These are phyloP conservation scores for Scleropages formosus DNA, from an alignment of 2,797 vertebrate species.

Conservation along the genomic window DNA sequence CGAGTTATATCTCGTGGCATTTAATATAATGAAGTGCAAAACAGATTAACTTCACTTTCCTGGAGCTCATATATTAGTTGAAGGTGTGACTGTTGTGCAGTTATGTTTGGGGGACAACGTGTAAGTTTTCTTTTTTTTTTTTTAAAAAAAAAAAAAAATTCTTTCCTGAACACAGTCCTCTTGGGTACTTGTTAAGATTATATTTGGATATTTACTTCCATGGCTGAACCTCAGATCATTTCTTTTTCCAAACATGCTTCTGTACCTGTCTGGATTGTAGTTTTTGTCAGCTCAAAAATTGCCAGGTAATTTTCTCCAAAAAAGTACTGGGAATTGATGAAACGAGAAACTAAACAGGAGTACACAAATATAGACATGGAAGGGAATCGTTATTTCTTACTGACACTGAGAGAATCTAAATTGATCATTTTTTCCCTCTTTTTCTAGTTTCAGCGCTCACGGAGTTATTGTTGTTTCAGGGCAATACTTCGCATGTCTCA, in stretches of 20 bases:
- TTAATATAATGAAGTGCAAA: background rate
- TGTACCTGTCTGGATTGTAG: background rate
- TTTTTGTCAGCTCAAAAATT: background rate
- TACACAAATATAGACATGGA: background rate
- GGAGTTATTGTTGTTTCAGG: background rate
- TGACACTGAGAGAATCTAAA: background rate
- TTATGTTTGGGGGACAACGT: background rate
- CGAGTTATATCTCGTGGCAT: background rate
- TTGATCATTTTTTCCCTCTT: background rate
- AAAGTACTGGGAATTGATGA: conserved; percentile 15
- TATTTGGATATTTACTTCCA: conserved; percentile 12
- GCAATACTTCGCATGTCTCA: background rate
- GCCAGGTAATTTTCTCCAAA: background rate
- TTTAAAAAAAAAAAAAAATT: background rate
- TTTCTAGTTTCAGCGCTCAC: background rate
- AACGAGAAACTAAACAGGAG: background rate
- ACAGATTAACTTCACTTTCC: background rate
- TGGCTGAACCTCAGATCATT: conserved; percentile 6
- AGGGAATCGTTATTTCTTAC: background rate
- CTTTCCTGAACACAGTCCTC: background rate
- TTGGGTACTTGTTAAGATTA: background rate
- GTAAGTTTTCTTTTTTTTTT: too few relatives aligned
- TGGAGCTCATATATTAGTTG: background rate
- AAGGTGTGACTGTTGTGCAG: background rate
- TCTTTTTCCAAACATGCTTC: background rate